Percentiles rank a stretch among this genome's conserved stretches.
These are phyloP conservation scores for Lota lota DNA, from an alignment of 2,113 vertebrate species.

Conservation along the genomic window DNA sequence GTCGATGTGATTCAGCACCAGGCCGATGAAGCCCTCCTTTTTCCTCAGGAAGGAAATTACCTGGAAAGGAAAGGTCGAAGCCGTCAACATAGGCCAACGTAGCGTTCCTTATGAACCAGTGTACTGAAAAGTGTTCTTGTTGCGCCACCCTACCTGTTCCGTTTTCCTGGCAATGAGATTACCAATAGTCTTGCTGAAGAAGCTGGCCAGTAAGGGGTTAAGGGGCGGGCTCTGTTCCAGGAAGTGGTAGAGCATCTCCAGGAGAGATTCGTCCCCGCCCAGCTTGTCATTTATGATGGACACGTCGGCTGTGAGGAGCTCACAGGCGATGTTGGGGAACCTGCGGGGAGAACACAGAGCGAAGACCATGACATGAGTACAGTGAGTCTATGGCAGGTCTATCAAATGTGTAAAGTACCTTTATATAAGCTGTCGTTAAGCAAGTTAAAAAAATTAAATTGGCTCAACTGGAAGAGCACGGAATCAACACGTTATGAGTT, in stretches of 20 bases:
- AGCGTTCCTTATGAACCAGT: neutral
- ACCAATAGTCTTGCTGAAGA: slow-evolving; percentile 97
- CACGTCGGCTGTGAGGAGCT: slow-evolving; percentile 94
- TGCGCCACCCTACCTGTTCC: slow-evolving; percentile 81
- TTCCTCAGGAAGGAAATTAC: slow-evolving; percentile 89
- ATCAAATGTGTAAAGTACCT: too few relatives aligned
- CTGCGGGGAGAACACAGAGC: slow-evolving; percentile 49
- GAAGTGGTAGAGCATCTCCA: slow-evolving; percentile 88
- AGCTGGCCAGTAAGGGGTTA: slow-evolving; percentile 95
- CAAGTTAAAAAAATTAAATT: too few relatives aligned
- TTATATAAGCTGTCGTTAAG: too few relatives aligned
- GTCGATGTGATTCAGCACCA: slow-evolving; percentile 91
- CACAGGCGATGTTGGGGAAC: slow-evolving; percentile 92
- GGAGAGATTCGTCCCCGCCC: slow-evolving; percentile 84
- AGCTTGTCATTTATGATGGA: slow-evolving; percentile 91
- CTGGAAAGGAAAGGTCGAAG: slow-evolving; percentile 50
- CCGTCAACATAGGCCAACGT: neutral
- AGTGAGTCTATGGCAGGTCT: neutral
- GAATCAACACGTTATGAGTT: too few relatives aligned
- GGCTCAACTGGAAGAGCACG: too few relatives aligned
- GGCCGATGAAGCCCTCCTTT: slow-evolving; percentile 85
- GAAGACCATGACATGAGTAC: neutral
- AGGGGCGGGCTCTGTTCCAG: slow-evolving; percentile 87
- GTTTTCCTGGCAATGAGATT: slow-evolving; percentile 94
- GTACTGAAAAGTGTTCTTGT: too few relatives aligned